Percentiles rank a stretch among this genome's conserved stretches.
These are phyloP conservation scores for Drosophila simulans DNA, from an alignment of 1,140 invertebrate genomes.

Conservation along the genomic window DNA sequence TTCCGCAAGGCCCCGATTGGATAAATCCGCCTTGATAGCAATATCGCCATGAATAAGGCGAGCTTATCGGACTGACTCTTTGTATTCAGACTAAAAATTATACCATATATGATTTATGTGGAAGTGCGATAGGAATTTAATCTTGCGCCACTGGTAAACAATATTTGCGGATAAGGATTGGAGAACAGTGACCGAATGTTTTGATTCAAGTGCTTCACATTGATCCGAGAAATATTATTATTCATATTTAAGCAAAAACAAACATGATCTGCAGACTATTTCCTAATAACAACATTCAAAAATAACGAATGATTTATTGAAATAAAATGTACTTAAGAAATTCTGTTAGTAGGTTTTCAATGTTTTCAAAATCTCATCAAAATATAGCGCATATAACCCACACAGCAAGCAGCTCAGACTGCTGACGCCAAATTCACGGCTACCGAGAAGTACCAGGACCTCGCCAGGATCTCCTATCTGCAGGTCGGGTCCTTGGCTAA, in stretches of 20 bases:
- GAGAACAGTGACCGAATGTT: background rate
- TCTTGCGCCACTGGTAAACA: constrained; percentile 10
- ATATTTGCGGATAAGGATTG: constrained; percentile 10
- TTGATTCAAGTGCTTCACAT: background rate
- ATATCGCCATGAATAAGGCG: constrained; percentile 61
- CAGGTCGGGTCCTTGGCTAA: constrained; percentile 31
- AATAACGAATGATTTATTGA: too few species aligned
- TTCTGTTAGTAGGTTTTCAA: too few species aligned
- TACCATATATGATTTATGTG: constrained; percentile 8
- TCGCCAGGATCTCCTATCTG: constrained; percentile 36
- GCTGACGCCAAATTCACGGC: constrained; percentile 52
- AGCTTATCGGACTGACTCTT: constrained; percentile 42
- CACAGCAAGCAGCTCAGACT: constrained; percentile 72
- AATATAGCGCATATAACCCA: constrained; percentile 19
- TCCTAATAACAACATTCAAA: too few species aligned
- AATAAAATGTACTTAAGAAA: too few species aligned
- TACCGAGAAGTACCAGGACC: constrained; percentile 47
- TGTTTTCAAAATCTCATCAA: background rate
- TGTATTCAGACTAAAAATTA: constrained; percentile 18
- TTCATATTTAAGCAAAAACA: background rate
- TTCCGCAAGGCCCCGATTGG: constrained; percentile 38
- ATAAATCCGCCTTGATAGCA: constrained; percentile 28
- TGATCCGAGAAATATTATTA: too few species aligned
- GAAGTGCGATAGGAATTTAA: constrained; percentile 10
- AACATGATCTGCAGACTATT: too few species aligned